Conservation (phyloP, 2,888 invertebrate species). For the Chalcis sispes region DNA sequence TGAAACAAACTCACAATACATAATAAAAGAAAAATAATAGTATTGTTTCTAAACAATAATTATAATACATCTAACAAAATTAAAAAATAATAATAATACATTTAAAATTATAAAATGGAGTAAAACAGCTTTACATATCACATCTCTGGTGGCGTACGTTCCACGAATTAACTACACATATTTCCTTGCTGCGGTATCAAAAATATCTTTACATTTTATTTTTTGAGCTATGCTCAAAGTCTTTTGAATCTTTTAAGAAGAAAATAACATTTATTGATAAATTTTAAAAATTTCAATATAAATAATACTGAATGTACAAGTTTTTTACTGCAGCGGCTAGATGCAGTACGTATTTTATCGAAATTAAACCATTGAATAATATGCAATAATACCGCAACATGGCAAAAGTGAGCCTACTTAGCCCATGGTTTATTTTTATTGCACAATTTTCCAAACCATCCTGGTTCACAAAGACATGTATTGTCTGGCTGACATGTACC, state of each 20-base stretch:
- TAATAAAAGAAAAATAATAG: conserved; percentile 58
- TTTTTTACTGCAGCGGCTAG: conserved; percentile 29
- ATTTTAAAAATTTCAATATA: conserved; percentile 28
- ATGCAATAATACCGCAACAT: conserved; percentile 57
- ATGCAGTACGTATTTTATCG: conserved; percentile 17
- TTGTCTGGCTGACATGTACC: conserved; percentile 85
- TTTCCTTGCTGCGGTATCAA: conserved; percentile 44
- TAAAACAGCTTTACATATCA: conserved; percentile 76
- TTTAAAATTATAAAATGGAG: conserved; percentile 69
- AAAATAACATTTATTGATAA: conserved; percentile 17
- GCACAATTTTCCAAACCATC: conserved; percentile 89
- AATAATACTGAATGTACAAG: conserved; percentile 50
- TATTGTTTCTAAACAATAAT: conserved; percentile 66
- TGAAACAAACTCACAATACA: conserved; percentile 45
- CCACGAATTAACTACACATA: conserved; percentile 56
- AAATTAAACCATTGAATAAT: conserved; percentile 30
- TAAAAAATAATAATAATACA: conserved; percentile 69
- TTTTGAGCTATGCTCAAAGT: conserved; percentile 27
- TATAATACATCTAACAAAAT: conserved; percentile 69
- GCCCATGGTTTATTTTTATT: conserved; percentile 83
- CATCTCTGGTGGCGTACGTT: conserved; percentile 72
- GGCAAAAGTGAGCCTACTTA: conserved; percentile 61
- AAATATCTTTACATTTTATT: conserved; percentile 43
- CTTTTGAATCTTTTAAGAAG: conserved; percentile 18
- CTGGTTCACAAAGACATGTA: conserved; percentile 87